phyloP scores from a whole-genome alignment of 1,140 invertebrate species.

The Dendroctonus valens region DNA sequence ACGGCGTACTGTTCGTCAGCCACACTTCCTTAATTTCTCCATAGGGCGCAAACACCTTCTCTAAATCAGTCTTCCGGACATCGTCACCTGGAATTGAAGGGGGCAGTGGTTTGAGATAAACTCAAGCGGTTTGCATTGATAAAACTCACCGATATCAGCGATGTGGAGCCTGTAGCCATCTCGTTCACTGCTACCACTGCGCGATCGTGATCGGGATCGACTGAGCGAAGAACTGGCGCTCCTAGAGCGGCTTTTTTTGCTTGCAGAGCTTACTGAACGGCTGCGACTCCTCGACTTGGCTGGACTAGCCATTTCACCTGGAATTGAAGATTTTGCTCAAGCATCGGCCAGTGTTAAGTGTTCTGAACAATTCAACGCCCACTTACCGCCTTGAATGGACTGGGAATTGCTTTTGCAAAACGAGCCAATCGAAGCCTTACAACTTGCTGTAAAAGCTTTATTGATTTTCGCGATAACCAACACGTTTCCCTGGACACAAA shows the following conservation, averaged over 20 bases:
- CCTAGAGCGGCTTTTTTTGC: constrained; percentile 40
- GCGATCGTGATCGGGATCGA: constrained; percentile 46
- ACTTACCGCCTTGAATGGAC: no score
- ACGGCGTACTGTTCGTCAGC: constrained; percentile 67
- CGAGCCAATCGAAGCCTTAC: no score
- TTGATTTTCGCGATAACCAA: no score
- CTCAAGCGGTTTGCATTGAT: background rate
- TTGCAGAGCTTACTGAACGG: constrained; percentile 22
- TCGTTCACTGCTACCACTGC: constrained; percentile 46
- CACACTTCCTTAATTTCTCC: constrained; percentile 67
- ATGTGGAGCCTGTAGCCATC: constrained; percentile 53
- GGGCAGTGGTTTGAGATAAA: background rate
- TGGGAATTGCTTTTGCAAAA: no score
- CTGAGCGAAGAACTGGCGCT: constrained; percentile 37
- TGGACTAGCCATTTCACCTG: constrained; percentile 15
- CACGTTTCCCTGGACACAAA: no score
- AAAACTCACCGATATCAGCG: constrained; percentile 47
- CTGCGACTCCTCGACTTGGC: constrained; percentile 26
- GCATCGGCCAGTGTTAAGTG: no score
- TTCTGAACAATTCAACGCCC: no score
- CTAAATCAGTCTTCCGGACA: constrained; percentile 56
- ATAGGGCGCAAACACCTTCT: constrained; percentile 65
- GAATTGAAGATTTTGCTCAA: no score
- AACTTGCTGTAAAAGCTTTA: no score
- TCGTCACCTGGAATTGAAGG: constrained; percentile 46